Conservation (phyloP, 2,888 invertebrate genomes). For the Cantharis rustica region DNA sequence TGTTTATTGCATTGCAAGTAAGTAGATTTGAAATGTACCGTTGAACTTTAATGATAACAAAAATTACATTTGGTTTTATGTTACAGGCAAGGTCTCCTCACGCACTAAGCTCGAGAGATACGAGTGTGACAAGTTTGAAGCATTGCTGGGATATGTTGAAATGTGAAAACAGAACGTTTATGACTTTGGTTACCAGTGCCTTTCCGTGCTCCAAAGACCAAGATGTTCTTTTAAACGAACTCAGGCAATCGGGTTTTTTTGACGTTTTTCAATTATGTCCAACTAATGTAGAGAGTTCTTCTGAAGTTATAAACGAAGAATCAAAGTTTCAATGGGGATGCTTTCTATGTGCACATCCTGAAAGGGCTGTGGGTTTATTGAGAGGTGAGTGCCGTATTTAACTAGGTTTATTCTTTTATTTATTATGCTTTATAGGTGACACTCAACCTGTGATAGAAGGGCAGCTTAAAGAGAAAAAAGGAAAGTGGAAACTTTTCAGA, state of each 20-base stretch:
- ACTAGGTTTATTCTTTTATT: no score
- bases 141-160: slow-evolving; percentile 95
- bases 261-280: slow-evolving; percentile 87
- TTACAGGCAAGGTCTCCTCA: slow-evolving; percentile 70
- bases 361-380: slow-evolving; percentile 83
- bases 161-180: slow-evolving; percentile 86
- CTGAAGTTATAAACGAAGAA: slow-evolving; percentile 61
- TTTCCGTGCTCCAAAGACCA: slow-evolving; percentile 93
- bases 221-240: slow-evolving; percentile 82
- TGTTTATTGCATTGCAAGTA: slow-evolving; percentile 88
- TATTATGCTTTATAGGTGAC: slow-evolving; percentile 56
- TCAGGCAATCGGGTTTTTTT: slow-evolving; percentile 85
- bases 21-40: not conserved
- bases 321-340: slow-evolving; percentile 80
- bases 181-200: slow-evolving; percentile 90
- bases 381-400: slow-evolving; percentile 54
- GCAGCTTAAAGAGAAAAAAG: slow-evolving; percentile 89
- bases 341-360: slow-evolving; percentile 92
- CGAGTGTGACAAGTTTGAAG: slow-evolving; percentile 81
- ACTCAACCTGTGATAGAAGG: slow-evolving; percentile 89
- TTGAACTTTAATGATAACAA: no score
- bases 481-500: slow-evolving; percentile 87
- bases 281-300: slow-evolving; percentile 56
- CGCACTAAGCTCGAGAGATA: slow-evolving; percentile 80
- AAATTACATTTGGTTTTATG: not conserved